phyloP scores from a whole-genome alignment of 2,888 invertebrate species.

The Lochmaea crataegi region DNA sequence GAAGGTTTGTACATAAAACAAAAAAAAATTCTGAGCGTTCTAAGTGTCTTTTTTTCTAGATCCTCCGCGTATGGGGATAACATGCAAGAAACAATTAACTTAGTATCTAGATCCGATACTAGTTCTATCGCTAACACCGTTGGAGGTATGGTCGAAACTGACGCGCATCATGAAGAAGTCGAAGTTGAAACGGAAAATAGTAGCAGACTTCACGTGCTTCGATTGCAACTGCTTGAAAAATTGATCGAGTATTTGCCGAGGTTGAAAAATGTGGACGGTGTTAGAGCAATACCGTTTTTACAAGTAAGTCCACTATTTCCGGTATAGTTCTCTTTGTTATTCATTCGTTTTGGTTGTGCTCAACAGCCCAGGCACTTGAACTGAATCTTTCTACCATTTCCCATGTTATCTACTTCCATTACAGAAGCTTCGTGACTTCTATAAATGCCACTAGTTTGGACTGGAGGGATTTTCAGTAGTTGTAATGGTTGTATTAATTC shows the following conservation, averaged over 20 bases:
- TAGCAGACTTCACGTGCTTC: slow-evolving; percentile 73
- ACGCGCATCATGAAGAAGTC: slow-evolving; percentile 55
- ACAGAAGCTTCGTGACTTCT: too few species aligned
- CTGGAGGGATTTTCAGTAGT: too few species aligned
- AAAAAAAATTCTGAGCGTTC: neutral
- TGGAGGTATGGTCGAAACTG: slow-evolving; percentile 52
- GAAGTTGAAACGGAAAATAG: slow-evolving; percentile 62
- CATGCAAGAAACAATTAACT: slow-evolving; percentile 68
- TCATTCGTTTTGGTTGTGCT: too few species aligned
- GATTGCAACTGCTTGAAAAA: slow-evolving; percentile 78
- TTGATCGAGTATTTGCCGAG: slow-evolving; percentile 83
- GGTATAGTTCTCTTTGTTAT: too few species aligned
- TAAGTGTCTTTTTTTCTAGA: slow-evolving; percentile 60
- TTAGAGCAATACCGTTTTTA: slow-evolving; percentile 90
- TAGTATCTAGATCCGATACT: slow-evolving; percentile 70
- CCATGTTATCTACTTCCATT: too few species aligned
- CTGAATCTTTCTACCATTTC: too few species aligned
- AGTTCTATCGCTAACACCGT: slow-evolving; percentile 62
- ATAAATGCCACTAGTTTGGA: too few species aligned
- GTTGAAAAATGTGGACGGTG: slow-evolving; percentile 82
- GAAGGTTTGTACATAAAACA: slow-evolving; percentile 21
- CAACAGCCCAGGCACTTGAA: too few species aligned
- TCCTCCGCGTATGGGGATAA: slow-evolving; percentile 92
- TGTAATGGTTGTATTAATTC: too few species aligned
- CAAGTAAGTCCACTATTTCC: slow-evolving; percentile 66